Conservation (phyloP, 2,113 vertebrate species). For the Atractosteus spatula region DNA sequence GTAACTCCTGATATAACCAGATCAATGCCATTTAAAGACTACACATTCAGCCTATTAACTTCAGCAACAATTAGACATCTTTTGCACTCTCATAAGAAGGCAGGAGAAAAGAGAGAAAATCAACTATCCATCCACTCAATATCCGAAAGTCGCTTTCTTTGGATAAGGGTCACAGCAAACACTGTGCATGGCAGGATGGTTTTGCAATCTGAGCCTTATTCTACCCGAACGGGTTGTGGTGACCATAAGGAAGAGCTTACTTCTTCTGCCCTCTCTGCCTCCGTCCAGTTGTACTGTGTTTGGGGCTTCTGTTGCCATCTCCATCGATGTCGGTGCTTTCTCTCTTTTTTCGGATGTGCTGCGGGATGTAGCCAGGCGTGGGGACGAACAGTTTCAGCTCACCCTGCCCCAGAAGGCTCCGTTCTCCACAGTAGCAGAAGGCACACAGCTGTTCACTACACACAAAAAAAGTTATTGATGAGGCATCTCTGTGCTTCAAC, state of each 20-base stretch:
- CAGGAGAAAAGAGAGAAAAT: too few relatives aligned
- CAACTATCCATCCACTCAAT: too few relatives aligned
- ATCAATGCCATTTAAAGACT: too few relatives aligned
- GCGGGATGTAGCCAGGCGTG: conserved; percentile 80
- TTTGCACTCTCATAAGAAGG: too few relatives aligned
- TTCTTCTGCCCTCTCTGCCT: conserved; percentile 69
- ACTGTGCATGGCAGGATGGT: too few relatives aligned
- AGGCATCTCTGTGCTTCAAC: not conserved
- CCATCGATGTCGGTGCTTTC: conserved; percentile 71
- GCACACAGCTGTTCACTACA: conserved; percentile 91
- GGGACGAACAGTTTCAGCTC: conserved; percentile 86
- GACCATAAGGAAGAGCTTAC: conserved; percentile 56
- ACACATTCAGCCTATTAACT: too few relatives aligned
- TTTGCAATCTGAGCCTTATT: too few relatives aligned
- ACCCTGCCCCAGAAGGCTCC: conserved; percentile 89
- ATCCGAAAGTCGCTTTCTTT: too few relatives aligned
- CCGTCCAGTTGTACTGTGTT: conserved; percentile 51
- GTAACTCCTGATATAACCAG: too few relatives aligned
- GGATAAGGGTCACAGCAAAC: too few relatives aligned
- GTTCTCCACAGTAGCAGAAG: conserved; percentile 90
- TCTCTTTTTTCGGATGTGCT: conserved; percentile 73
- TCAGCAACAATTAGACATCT: too few relatives aligned
- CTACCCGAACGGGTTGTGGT: too few relatives aligned
- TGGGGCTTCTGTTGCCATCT: conserved; percentile 60
- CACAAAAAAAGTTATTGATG: not conserved